Evolutionary conservation across 1,140 invertebrate species (phyloP).

Genomic region (Cherax quadricarinatus): DNA sequence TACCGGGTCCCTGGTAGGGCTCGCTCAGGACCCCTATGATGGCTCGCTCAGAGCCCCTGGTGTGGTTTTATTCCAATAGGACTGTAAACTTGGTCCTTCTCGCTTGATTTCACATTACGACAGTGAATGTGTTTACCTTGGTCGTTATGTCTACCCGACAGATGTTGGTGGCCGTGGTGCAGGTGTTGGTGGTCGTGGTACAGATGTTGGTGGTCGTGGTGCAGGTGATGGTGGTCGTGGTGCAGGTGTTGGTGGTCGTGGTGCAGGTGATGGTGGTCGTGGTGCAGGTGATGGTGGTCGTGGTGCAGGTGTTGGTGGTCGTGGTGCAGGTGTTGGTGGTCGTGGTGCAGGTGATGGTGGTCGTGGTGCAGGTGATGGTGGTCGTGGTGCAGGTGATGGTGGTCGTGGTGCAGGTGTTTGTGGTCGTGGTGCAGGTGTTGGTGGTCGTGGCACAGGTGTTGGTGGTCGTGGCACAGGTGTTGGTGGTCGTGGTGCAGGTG

Average conservation of each 20-base stretch:
- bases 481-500: no score
- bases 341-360: background rate
- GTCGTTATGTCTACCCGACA: no score
- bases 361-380: no score
- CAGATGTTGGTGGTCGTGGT: no score
- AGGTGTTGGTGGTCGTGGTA: background rate
- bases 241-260: background rate
- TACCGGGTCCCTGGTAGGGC: no score
- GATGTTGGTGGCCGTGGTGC: background rate
- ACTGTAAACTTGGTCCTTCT: conserved; percentile 28
- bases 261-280: no score
- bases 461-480: no score
- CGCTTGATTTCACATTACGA: conserved; percentile 15
- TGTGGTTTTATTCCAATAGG: background rate
- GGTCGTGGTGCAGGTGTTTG: no score
- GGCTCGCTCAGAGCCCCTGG: background rate
- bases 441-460: no score
- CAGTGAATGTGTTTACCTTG: no score
- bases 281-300: background rate
- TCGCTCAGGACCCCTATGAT: background rate
- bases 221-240: background rate
- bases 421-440: no score
- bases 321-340: background rate
- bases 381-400: no score
- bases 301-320: background rate